Evolutionary conservation across 2,888 invertebrate species (phyloP), one percentile per base, ranked within the genome.

Genomic region (Pinctada fucata): DNA sequence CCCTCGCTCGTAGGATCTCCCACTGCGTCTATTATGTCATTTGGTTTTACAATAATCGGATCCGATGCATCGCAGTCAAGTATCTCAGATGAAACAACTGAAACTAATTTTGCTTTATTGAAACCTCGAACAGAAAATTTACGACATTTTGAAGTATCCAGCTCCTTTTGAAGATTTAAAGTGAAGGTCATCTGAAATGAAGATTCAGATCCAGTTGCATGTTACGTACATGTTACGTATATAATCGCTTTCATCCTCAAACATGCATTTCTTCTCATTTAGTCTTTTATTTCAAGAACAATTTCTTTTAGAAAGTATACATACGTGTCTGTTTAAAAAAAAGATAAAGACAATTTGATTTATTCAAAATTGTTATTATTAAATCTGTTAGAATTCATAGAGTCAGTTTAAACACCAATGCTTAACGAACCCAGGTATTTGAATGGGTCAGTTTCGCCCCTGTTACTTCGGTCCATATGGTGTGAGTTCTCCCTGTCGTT

Each of bases 101-200:
- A 76, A 16, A 80, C 74, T 16, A 84, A 67, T 6, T 81, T 81
- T 48, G 81, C 85, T 63, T 85, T 83, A 77, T 82, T 85, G 74
- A 79, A 82, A 31, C 82, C 83, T 49, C 82, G 72, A 5, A 85
- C 73, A 51, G 79, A 58, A 45, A 85, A 65, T 45, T 80, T 65
- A 10, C 79, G 75, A 69, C 85, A 85, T 72, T 78, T 80, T 5
- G 81, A 82, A 66, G 79, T 80, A 58, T 82, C 81, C 71, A 84
- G 73, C 31, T 50, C 67, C 31, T 72, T 75, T 4, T 75, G n/a
- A 13, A 85, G 71, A 0, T 52, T 45, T 3, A 82, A 64, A 3
- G 52, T 52, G 70, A 85, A 83, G 50, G 10, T n/a, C 49, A 80
- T 74, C 84, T 85, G 68, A 6, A 79, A 64, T 31, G 58, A 10